Conservation (phyloP, 2,113 vertebrate species). For the Athene noctua region DNA sequence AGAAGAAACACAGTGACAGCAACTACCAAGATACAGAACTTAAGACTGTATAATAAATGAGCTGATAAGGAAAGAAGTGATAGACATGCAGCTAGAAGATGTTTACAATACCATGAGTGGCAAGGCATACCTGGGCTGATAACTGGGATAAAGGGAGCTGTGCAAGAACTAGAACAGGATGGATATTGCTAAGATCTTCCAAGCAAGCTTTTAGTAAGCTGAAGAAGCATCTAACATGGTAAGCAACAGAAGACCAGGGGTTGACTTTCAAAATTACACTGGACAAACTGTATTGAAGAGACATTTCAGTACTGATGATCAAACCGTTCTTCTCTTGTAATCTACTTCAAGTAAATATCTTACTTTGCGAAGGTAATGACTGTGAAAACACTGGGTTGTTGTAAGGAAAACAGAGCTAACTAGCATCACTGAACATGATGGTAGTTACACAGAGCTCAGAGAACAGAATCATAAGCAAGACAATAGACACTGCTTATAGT, state of each 20-base stretch:
- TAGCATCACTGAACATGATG: fast-evolving
- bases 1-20: background rate
- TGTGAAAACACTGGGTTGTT: background rate
- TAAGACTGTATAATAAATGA: background rate
- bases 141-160: background rate
- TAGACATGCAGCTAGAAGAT: fast-evolving
- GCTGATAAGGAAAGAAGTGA: background rate
- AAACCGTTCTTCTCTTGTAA: background rate
- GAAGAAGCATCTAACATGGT: background rate
- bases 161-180: background rate
- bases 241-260: background rate
- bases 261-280: background rate
- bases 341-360: background rate
- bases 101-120: background rate
- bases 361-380: background rate
- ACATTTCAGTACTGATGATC: background rate
- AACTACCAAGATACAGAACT: background rate
- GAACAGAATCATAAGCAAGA: background rate
- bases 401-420: background rate
- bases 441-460: background rate
- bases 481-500: background rate
- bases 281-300: background rate
- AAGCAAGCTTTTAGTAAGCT: background rate
- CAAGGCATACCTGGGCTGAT: background rate
- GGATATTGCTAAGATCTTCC: background rate